Conservation (phyloP, 2,888 invertebrate species). For the Sarcophaga rosellei region DNA sequence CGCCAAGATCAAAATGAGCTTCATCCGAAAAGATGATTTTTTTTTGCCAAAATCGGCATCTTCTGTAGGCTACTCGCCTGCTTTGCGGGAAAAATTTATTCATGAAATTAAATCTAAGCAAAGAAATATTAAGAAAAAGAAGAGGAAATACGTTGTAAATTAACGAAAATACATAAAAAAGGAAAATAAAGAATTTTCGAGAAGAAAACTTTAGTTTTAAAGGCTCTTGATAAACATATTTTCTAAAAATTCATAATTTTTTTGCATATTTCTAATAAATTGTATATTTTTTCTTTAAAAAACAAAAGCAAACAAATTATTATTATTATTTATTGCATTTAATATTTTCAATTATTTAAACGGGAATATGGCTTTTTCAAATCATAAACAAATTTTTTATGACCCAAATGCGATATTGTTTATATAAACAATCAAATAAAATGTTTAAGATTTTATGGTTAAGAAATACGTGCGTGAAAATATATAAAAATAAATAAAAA, state of each 20-base stretch:
- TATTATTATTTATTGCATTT: conserved; percentile 7
- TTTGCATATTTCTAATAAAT: background rate
- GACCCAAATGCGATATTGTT: conserved; percentile 55
- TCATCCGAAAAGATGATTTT: too few relatives aligned
- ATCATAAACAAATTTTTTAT: conserved; percentile 33
- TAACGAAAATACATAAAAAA: too few relatives aligned
- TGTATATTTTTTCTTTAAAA: background rate
- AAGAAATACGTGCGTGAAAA: conserved; percentile 20
- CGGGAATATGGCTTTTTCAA: background rate
- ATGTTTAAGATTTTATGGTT: conserved; percentile 52
- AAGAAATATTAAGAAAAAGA: too few relatives aligned
- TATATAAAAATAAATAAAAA: conserved; percentile 18
- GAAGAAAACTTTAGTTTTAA: too few relatives aligned
- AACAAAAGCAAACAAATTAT: background rate
- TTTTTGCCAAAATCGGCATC: too few relatives aligned
- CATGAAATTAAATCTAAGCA: too few relatives aligned
- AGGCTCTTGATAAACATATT: too few relatives aligned
- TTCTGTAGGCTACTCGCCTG: too few relatives aligned
- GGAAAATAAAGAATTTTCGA: too few relatives aligned
- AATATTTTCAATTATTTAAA: conserved; percentile 20
- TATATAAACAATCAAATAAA: conserved; percentile 46
- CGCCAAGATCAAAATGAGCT: too few relatives aligned
- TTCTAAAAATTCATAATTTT: background rate
- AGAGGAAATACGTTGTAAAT: too few relatives aligned
- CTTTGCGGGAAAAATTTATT: too few relatives aligned